Base-by-base conservation (phyloP, 2,888 invertebrate species). In the Ectropis crepuscularia region DNA sequence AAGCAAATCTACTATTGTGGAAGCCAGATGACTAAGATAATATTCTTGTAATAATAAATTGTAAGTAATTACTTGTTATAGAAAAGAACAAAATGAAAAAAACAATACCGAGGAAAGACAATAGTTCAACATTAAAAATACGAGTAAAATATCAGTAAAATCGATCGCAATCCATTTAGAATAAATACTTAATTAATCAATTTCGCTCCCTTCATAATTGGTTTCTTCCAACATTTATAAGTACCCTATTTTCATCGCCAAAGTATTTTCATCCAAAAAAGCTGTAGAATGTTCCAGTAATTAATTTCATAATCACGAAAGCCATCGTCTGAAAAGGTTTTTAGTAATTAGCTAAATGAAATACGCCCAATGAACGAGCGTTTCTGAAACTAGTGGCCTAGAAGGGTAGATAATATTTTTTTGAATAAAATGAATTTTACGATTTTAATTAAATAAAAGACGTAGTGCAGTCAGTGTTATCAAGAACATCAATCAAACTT, bases 291-390 rank as follows among this genome's bases (percentile, higher is more conserved):
- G 55, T 49, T 50, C n/a, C 38, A 55, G 50, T 59, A 59, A 64
- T 63, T 63, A 59, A 59, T 64, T 64, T 55, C 11, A 63, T 54
- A 59, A 59, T 51, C 46, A 8, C 53, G 49, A 62, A 62, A 48
- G 63, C 55, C 47, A 60, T 60, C 54, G 55, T 7, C 39, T 38
- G 63, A 58, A 59, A 55, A 55, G 57, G 43, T 57, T 47, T 63
- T 57, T 48, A 58, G 59, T 50, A 59, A 64, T 64, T 64, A 64
- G 54, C 8, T 42, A 49, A 59, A 63, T 39, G 57, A 50, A 63
- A 58, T 46, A 47, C 57, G 54, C 9, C 48, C 16, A 12, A 57
- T 62, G 57, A 62, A 47, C 37, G 8, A 37, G 53, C 53, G 51
- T n/a, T 57, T 62, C 53, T 57, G 10, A 11, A 51, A 62, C 47